Conservation (phyloP, 2,797 vertebrate species). For the Delichon dasypus region DNA sequence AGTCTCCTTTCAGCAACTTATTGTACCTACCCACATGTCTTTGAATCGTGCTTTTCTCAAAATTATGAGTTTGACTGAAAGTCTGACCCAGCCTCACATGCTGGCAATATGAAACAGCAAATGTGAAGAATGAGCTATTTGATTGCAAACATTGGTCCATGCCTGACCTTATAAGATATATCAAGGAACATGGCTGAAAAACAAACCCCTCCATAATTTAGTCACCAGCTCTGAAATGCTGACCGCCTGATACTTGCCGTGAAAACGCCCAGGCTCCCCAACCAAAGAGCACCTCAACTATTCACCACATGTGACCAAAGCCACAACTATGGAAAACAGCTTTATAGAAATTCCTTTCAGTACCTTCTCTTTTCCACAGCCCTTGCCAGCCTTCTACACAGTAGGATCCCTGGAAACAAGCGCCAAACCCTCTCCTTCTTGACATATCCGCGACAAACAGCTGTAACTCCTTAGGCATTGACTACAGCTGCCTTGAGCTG, state of each 20-base stretch:
- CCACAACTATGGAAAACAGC: slow-evolving; percentile 63
- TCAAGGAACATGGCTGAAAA: slow-evolving; percentile 22
- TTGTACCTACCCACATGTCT: background rate
- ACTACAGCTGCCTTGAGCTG: slow-evolving; percentile 63
- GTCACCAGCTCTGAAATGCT: slow-evolving; percentile 16
- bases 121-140: slow-evolving; percentile 6
- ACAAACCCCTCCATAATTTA: background rate
- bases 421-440: slow-evolving; percentile 69
- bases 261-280: slow-evolving; percentile 3
- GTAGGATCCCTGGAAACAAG: slow-evolving; percentile 65
- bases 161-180: background rate
- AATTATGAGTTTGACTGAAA: slow-evolving; percentile 1
- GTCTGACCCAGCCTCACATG: background rate
- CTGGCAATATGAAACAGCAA: background rate
- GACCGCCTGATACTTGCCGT: background rate
- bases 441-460: slow-evolving; percentile 68
- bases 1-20: background rate
- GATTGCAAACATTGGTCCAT: background rate
- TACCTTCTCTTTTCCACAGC: slow-evolving; percentile 64
- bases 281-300: slow-evolving; percentile 38
- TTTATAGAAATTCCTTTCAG: slow-evolving; percentile 61
- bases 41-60: background rate
- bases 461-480: slow-evolving; percentile 72
- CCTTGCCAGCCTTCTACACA: slow-evolving; percentile 72
- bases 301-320: slow-evolving; percentile 23